Conservation (phyloP, 2,113 vertebrate species). For the Rhinoderma darwinii region DNA sequence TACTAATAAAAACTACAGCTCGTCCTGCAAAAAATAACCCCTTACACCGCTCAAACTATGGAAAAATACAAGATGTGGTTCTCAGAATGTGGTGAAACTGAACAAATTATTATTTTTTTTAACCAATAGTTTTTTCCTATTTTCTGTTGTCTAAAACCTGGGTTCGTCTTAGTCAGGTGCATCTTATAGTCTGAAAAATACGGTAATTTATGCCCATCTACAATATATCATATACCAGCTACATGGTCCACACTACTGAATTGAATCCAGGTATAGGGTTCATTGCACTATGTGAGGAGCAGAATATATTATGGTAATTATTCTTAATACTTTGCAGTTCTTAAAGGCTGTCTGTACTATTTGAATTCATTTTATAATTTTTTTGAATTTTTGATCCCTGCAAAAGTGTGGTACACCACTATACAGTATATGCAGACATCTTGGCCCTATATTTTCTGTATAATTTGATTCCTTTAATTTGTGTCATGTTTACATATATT, state of each 20-base stretch:
- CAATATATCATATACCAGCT: background rate
- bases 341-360: background rate
- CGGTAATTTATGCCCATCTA: background rate
- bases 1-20: too few species aligned
- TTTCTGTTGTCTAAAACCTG: too few species aligned
- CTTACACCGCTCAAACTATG: too few species aligned
- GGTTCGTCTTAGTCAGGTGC: too few species aligned
- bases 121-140: too few species aligned
- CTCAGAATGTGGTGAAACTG: too few species aligned
- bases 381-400: background rate
- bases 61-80: too few species aligned
- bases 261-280: background rate
- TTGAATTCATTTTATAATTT: background rate
- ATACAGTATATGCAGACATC: background rate
- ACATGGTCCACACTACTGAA: background rate
- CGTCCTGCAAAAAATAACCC: too few species aligned
- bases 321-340: background rate
- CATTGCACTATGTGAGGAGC: background rate
- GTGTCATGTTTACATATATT: background rate
- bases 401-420: background rate
- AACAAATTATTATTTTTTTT: too few species aligned
- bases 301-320: background rate
- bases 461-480: background rate
- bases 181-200: too few species aligned
- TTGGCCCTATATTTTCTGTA: background rate